phyloP scores from a whole-genome alignment of 2,888 invertebrate genomes.

The Leucophora obtusa region DNA sequence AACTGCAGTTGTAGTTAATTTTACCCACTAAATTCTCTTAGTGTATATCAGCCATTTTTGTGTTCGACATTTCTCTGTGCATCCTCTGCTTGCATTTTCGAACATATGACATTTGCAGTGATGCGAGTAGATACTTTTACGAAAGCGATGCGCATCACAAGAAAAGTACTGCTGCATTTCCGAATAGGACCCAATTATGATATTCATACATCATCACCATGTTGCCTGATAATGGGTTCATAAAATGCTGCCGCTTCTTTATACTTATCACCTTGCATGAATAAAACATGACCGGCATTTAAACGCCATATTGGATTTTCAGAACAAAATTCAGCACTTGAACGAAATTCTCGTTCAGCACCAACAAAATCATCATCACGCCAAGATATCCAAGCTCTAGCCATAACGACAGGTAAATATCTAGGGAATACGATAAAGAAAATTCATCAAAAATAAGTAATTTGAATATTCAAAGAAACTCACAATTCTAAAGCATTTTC shows the following conservation, averaged over 20 bases:
- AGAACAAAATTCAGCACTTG: slow-evolving; percentile 98
- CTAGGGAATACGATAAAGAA: slow-evolving; percentile 76
- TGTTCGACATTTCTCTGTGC: no score
- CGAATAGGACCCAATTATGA: no score
- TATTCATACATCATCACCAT: slow-evolving; percentile 87
- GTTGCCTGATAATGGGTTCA: slow-evolving; percentile 97
- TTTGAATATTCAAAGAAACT: slow-evolving; percentile 54
- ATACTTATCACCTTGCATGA: slow-evolving; percentile 99
- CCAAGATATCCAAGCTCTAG: slow-evolving; percentile 99
- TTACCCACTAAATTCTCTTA: no score
- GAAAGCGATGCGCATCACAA: no score
- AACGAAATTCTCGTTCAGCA: slow-evolving; percentile 97
- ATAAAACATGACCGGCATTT: slow-evolving; percentile 98
- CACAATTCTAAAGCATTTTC: slow-evolving; percentile 89
- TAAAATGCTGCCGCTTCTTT: slow-evolving; percentile 99
- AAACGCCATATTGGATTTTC: slow-evolving; percentile 98
- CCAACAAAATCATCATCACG: slow-evolving; percentile 96
- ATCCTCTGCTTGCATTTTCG: no score
- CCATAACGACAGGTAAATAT: slow-evolving; percentile 99
- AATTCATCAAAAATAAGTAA: not conserved
- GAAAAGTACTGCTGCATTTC: no score
- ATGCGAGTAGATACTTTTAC: no score
- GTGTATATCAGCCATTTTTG: no score
- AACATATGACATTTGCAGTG: no score
- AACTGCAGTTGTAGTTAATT: no score